Evolutionary conservation across 2,113 vertebrate genomes (phyloP), one percentile per base, ranked within the genome.

Genomic region (Nycticorax nycticorax): DNA sequence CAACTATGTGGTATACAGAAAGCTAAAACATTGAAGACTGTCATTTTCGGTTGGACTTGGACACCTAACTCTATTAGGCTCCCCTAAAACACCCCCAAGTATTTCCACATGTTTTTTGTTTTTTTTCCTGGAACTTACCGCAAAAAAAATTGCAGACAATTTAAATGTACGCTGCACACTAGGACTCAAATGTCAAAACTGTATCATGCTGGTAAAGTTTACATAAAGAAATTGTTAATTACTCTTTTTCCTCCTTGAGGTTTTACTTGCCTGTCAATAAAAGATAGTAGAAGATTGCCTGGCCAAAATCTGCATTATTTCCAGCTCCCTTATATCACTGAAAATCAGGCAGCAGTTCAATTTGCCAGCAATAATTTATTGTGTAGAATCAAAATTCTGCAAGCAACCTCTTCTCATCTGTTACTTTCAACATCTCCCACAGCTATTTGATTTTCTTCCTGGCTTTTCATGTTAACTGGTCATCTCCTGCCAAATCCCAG

Each of bases 381-480:
- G 74, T 30, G 50, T 52, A 63, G 60, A 94, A 89, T 82, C 13
- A 68, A 78, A 85, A 96, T 95, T 95, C 56, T 43, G 33, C 52
- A 76, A 64, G 69, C 13, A 68, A 43, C 66, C 47, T 74, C 91
- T 78, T 85, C 76, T 97, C 93, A 90, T 85, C 84, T 94, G 86
- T 92, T 93, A 85, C 47, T 63, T 96, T 92, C 74, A 93, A 64
- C 43, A 41, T 89, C 77, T 96, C 94, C 66, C 37, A 52, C 27
- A 75, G 72, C 60, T 92, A 69, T 91, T 96, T 93, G 57, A 89
- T 96, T 95, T 93, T 96, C 91, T 96, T 91, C 50, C 66, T 88
- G 62, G 57, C 47, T 97, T 94, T 94, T 92, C 17, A 13, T 86
- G 68, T 57, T 92, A 94, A 89, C 68, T 92, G 94, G 84, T 80